Conservation (phyloP, 2,113 vertebrate genomes). For the Hippocampus guttulatus region DNA sequence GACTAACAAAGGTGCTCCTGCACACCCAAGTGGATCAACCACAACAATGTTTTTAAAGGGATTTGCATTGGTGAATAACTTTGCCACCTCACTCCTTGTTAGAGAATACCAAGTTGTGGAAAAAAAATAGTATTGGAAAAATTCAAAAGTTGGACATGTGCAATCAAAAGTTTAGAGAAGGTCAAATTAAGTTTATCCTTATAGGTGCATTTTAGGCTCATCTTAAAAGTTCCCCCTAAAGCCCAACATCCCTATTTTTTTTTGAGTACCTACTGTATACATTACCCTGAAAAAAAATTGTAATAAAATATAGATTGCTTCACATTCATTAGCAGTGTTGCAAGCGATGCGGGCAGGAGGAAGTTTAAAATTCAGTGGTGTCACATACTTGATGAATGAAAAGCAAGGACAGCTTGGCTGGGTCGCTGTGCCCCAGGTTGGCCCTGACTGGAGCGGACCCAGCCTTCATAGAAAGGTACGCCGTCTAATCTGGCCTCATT, state of each 20-base stretch:
- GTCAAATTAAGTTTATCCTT: background rate
- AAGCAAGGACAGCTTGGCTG: conserved; percentile 42
- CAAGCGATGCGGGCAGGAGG: conserved; percentile 31
- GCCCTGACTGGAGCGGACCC: conserved; percentile 39
- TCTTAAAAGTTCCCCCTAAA: background rate
- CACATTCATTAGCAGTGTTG: conserved; percentile 18
- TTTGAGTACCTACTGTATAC: background rate
- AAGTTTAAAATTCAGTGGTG: conserved; percentile 45
- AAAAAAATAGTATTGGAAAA: background rate
- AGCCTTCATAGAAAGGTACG: conserved; percentile 68
- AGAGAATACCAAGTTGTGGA: background rate
- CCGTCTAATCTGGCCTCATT: conserved; percentile 78
- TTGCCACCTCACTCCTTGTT: background rate
- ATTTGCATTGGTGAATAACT: conserved; percentile 37
- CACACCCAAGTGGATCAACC: conserved; percentile 57
- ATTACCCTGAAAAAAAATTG: conserved; percentile 56
- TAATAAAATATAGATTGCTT: conserved; percentile 68
- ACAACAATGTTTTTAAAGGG: conserved; percentile 57
- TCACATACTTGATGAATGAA: conserved; percentile 59
- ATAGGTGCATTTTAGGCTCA: background rate
- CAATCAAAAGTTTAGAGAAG: background rate
- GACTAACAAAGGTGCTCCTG: conserved; percentile 61
- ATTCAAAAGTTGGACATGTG: background rate
- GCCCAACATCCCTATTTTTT: background rate
- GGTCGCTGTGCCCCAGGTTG: conserved; percentile 45